These are phyloP conservation scores for Sclerodermus sp. DNA, from an alignment of 2,888 invertebrate genomes.

Conservation along the genomic window DNA sequence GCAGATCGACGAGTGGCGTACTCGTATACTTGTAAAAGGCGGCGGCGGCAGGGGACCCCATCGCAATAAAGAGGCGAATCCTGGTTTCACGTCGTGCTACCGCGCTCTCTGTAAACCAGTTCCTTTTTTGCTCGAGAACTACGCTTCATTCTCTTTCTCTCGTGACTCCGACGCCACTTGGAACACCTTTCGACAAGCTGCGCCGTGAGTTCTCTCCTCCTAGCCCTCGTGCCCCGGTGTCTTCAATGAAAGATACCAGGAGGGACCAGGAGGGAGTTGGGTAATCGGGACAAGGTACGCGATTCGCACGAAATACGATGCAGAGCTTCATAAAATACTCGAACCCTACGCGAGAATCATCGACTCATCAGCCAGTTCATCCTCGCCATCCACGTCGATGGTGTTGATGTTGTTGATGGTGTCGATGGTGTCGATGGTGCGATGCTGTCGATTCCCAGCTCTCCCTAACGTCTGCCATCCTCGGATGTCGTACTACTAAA, in stretches of 20 bases:
- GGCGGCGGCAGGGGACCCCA: too few species aligned
- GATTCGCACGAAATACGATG: neutral
- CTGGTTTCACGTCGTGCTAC: conserved; percentile 3
- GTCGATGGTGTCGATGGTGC: too few species aligned
- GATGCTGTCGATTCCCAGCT: too few species aligned
- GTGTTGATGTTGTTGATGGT: too few species aligned
- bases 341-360: too few species aligned
- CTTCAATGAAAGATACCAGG: conserved; percentile 1
- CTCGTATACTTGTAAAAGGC: neutral
- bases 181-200: neutral
- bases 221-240: neutral
- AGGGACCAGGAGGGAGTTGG: neutral
- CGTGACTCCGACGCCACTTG: neutral
- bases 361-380: too few species aligned
- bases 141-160: neutral
- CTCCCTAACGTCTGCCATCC: too few species aligned
- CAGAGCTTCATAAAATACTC: neutral
- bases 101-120: conserved; percentile 16
- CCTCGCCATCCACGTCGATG: too few species aligned
- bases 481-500: too few species aligned
- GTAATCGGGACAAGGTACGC: too few species aligned
- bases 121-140: conserved; percentile 11
- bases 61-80: conserved; percentile 10
- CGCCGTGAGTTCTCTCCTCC: neutral
- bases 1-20: neutral